Base-by-base conservation (phyloP, 2,113 vertebrate species). In the Bombycilla garrulus region DNA sequence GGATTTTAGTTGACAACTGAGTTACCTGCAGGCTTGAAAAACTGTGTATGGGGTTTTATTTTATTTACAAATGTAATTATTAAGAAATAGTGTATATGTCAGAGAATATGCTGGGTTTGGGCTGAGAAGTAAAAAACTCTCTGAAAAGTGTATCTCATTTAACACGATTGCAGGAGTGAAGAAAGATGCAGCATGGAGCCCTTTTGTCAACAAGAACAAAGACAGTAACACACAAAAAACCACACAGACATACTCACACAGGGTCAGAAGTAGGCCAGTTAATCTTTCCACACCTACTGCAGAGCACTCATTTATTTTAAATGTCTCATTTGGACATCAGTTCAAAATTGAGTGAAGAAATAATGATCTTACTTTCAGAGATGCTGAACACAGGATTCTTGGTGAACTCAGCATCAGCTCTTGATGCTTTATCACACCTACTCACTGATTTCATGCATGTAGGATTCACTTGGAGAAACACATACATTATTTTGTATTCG, bases 41-140 rank as follows among this genome's bases (percentile, higher is more conserved):
- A 66, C 8, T 71, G 20, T 38, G 13, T 51, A 66, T 58, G 15
- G 10, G 14, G 5, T 84, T 83, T 87, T 80, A 48, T 57, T 95
- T 88, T 82, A 90, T 90, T 92, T 83, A 86, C 38, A 73, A 91
- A 82, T 82, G 33, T 74, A 86, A 48, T 84, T 92, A n/a, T n/a
- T 70, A 94, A 67, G 24, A 80, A 51, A 36, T 40, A 35, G 10
- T 14, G 17, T 36, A 17, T 29, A n/a, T n/a, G 5, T 42, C 57
- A 69, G 15, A 80, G 38, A 91, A 64, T 47, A 86, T 47, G n/a
- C 35, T 22, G 31, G 17, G 40, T 67, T 71, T 54, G 71, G 19
- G 22, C 17, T 47, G 35, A 71, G 19, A 94, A 48, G 40, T 42
- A 61, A 84, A 93, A 62, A 62, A 51, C 15, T 35, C 19, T 14